Conservation (phyloP, 1,140 invertebrate species). For the Centruroides vittatus region DNA sequence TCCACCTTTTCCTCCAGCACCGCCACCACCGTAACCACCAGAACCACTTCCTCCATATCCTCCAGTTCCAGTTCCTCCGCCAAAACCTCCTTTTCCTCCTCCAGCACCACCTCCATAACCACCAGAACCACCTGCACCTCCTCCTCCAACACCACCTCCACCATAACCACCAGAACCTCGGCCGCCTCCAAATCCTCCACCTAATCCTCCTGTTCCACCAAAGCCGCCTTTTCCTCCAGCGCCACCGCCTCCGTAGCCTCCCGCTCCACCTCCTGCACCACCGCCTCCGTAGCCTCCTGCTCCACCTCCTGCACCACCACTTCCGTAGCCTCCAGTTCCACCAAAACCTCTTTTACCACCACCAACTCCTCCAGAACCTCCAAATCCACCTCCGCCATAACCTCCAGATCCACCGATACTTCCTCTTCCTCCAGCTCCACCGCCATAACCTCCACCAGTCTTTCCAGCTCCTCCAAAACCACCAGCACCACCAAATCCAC, state of each 20-base stretch:
- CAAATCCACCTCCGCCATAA: no score
- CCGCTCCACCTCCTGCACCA: constrained; percentile 2
- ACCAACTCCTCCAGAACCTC: not conserved
- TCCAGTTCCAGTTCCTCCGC: not conserved
- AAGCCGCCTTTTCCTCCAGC: constrained; percentile 1
- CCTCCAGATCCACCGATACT: constrained; percentile 4
- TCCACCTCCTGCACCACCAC: not conserved
- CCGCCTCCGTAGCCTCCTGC: not conserved
- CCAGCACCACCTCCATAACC: no score
- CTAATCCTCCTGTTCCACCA: constrained; percentile 1
- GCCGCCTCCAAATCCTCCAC: not conserved
- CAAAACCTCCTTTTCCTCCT: no score
- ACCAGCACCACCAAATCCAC: constrained; percentile 4
- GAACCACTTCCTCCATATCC: no score
- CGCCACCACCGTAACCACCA: no score
- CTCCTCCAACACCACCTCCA: constrained; percentile 20
- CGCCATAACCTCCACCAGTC: not conserved
- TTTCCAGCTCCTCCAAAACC: not conserved
- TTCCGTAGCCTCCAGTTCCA: not conserved
- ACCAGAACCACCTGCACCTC: constrained; percentile 13
- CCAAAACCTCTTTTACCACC: not conserved
- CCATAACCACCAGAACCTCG: not conserved
- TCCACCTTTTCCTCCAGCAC: no score
- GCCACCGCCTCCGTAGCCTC: not conserved
- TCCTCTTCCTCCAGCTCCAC: not conserved